A percentile compares a stretch with the other conserved stretches of the same genome.
Evolutionary conservation across 2,888 invertebrate species (phyloP).

Genomic region (Sycophila texana): DNA sequence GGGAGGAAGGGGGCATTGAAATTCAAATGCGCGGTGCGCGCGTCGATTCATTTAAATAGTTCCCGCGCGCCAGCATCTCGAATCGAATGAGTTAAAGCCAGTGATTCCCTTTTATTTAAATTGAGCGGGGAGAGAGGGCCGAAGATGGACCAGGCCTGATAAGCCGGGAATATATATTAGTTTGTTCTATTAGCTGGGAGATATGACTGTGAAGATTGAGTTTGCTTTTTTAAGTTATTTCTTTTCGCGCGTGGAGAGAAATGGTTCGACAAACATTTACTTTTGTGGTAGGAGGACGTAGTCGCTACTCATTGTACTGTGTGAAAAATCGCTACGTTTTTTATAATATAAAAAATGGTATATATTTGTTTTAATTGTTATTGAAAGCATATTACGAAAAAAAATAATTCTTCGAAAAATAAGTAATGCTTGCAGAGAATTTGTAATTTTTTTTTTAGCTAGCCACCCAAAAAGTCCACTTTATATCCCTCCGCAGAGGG

Average conservation of each 20-base stretch:
- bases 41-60: slow-evolving; percentile 49
- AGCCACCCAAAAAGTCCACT: too few species aligned
- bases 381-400: too few species aligned
- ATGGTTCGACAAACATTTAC: too few species aligned
- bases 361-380: too few species aligned
- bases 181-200: slow-evolving; percentile 25
- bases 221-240: neutral
- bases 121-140: neutral
- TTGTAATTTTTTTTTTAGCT: too few species aligned
- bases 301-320: too few species aligned
- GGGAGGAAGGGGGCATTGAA: slow-evolving; percentile 2
- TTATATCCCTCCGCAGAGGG: too few species aligned
- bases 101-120: slow-evolving; percentile 28
- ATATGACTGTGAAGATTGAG: neutral
- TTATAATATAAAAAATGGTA: too few species aligned
- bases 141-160: slow-evolving; percentile 15
- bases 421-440: too few species aligned
- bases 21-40: slow-evolving; percentile 32
- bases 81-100: slow-evolving; percentile 3
- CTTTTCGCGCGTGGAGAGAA: neutral
- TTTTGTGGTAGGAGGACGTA: too few species aligned
- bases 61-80: slow-evolving; percentile 8
- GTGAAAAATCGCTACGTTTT: too few species aligned
- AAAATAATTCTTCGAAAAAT: too few species aligned
- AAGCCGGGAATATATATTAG: slow-evolving; percentile 3